Conservation (phyloP, 2,113 vertebrate species). For the Rhabdomys dilectus region DNA sequence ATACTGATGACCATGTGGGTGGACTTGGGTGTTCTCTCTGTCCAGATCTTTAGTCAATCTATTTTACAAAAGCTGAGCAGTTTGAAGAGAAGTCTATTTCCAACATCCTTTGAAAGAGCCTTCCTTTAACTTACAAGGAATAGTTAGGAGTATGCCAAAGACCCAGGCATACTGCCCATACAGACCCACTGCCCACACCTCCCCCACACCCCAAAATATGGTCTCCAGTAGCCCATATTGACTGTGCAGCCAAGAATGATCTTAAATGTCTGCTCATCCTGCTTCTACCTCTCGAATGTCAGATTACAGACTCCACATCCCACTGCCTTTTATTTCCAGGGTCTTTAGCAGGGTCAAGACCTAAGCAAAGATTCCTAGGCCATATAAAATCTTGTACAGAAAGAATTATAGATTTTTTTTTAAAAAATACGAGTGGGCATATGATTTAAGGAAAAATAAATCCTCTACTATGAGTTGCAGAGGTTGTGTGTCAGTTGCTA, state of each 20-base stretch:
- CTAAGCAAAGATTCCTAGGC: not conserved
- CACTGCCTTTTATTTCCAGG: not conserved
- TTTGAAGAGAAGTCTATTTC: constrained; percentile 8
- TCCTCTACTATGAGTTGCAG: not conserved
- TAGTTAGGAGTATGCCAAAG: not conserved
- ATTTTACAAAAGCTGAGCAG: constrained; percentile 17
- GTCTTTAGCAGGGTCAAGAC: not conserved
- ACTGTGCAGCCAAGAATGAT: not conserved
- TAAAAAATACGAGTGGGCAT: not conserved
- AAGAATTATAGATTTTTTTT: not conserved
- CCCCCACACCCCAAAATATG: not conserved
- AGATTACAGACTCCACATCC: not conserved
- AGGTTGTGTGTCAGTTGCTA: constrained; percentile 19
- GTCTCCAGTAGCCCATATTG: not conserved
- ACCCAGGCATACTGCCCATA: not conserved
- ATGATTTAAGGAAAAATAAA: not conserved
- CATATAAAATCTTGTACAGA: constrained; percentile 11
- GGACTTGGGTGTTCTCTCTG: not conserved
- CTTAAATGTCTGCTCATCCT: not conserved
- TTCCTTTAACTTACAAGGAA: constrained; percentile 1
- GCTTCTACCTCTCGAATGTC: not conserved
- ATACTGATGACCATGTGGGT: not conserved
- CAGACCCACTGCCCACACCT: not conserved
- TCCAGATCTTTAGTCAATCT: not conserved
- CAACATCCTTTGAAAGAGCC: constrained; percentile 4